Evolutionary conservation across 2,797 vertebrate species (phyloP), one percentile per base, ranked within the genome.

Genomic region (Liasis olivaceus): DNA sequence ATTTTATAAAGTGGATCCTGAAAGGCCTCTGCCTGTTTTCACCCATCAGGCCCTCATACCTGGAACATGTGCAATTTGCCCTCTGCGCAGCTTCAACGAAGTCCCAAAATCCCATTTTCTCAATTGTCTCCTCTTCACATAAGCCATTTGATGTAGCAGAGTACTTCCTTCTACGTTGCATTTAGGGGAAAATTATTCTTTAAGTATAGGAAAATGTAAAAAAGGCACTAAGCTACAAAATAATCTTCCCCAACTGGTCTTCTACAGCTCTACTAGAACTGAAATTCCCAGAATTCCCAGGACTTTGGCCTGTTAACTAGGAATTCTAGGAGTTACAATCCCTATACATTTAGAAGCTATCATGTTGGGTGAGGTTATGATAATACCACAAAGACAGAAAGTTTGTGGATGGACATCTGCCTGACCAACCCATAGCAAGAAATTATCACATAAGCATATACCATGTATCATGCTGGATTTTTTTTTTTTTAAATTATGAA

Each of bases 81-180:
- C 98, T 98, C 95, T 99, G 98, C 0, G 98, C 98, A 91, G 98
- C 97, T 98, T 99, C 99, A 89, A 99, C 98, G 96, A 99, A 99
- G 97, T 99, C 98, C 99, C 99, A 99, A 92, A 97, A 97, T 95
- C 98, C 98, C 87, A 98, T 95, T 98, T 98, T 99, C 94, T 98
- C 98, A 69, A 95, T 94, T 87, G 96, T 97, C 94, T 99, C 98
- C 87, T 99, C 99, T 93, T 99, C 99, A 96, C 98, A 98, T 63
- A 98, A 97, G 97, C 99, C 98, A 92, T 98, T 98, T 93, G 98
- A 98, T 90, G 98, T 98, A 88, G 98, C 98, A 91, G 99, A 98
- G 97, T 98, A 99, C 95, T 99, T 99, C 91, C 99, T 98, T 97
- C 99, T 98, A 93, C 28, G 89, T 96, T 97, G 60, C 42, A n/a